phyloP scores from a whole-genome alignment of 2,797 vertebrate species.

The Phoeniculus purpureus region DNA sequence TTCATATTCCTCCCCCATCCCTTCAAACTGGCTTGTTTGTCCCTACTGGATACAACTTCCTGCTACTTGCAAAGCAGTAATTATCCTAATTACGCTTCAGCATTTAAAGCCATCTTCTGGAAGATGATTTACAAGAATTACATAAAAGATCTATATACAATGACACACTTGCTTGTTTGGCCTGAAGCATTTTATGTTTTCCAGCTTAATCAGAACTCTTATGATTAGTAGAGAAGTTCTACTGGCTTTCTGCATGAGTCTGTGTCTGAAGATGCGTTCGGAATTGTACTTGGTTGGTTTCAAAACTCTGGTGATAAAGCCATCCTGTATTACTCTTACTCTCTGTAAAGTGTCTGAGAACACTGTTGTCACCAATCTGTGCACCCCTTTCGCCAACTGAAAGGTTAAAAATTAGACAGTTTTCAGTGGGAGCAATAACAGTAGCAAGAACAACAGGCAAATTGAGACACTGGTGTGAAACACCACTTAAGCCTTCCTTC shows the following conservation, averaged over 20 bases:
- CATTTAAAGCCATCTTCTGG: conserved; percentile 71
- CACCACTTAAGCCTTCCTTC: background rate
- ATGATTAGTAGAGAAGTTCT: conserved; percentile 56
- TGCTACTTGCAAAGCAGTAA: conserved; percentile 75
- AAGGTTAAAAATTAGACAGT: background rate
- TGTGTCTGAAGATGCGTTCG: conserved; percentile 36
- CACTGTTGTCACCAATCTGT: background rate
- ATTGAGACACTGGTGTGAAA: background rate
- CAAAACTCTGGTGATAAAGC: background rate
- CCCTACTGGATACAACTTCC: conserved; percentile 69
- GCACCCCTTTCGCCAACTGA: background rate
- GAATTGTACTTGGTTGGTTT: conserved; percentile 1
- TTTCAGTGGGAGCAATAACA: background rate
- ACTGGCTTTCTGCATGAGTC: conserved; percentile 55
- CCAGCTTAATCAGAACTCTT: conserved; percentile 69
- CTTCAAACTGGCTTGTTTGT: conserved; percentile 56
- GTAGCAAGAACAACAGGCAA: background rate
- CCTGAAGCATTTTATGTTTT: conserved; percentile 72
- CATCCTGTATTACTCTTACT: background rate
- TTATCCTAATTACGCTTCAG: conserved; percentile 74
- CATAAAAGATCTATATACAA: conserved; percentile 68
- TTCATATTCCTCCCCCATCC: conserved; percentile 35
- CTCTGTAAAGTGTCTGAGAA: background rate
- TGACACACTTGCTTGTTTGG: conserved; percentile 69
- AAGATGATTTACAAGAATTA: conserved; percentile 73